phyloP scores from a whole-genome alignment of 2,888 invertebrate species.

The Nemotelus pantherinus region DNA sequence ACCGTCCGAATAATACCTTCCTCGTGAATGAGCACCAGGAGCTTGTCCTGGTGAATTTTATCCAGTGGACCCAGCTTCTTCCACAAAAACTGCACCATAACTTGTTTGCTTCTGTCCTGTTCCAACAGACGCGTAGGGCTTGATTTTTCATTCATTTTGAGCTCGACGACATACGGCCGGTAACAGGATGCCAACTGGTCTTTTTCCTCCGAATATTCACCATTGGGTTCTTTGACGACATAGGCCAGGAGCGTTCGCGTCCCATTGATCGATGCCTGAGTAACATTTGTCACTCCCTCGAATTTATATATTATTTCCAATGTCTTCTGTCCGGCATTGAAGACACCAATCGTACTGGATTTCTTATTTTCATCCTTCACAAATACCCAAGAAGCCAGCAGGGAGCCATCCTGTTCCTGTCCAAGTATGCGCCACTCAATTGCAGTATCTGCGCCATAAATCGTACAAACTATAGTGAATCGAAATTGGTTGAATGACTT shows the following conservation, averaged over 20 bases:
- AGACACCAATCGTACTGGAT: conserved; percentile 69
- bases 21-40: conserved; percentile 79
- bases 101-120: conserved; percentile 74
- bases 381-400: conserved; percentile 76
- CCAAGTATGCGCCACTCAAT: conserved; percentile 84
- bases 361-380: conserved; percentile 61
- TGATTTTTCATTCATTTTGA: conserved; percentile 65
- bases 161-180: conserved; percentile 72
- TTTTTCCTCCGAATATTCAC: conserved; percentile 58
- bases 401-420: conserved; percentile 80
- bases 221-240: conserved; percentile 62
- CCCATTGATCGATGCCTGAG: conserved; percentile 82
- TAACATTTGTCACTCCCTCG: conserved; percentile 72
- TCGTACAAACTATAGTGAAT: conserved; percentile 53
- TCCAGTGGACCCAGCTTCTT: conserved; percentile 54
- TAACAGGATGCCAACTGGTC: conserved; percentile 66
- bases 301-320: conserved; percentile 73
- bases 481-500: background rate
- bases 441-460: conserved; percentile 67
- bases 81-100: conserved; percentile 78
- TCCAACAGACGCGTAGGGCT: conserved; percentile 64
- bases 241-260: conserved; percentile 74
- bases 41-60: conserved; percentile 69
- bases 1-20: conserved; percentile 85
- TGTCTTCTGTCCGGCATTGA: conserved; percentile 70